A percentile compares a stretch with the other conserved stretches of the same genome.
phyloP scores from a whole-genome alignment of 2,113 vertebrate species.

The Silurus meridionalis region DNA sequence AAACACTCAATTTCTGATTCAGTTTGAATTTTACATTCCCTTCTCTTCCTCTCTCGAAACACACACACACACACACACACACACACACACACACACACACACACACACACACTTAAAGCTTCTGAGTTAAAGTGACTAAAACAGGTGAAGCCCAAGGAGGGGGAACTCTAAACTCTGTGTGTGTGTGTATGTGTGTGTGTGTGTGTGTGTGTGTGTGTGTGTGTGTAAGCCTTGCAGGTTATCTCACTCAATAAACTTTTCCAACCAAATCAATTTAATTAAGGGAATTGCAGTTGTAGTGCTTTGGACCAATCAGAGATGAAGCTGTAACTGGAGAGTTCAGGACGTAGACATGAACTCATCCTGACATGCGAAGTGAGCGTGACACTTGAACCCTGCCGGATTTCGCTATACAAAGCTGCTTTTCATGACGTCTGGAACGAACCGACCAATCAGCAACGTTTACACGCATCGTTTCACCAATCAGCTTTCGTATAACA shows the following conservation, averaged over 20 bases:
- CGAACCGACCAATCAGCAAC: conserved; percentile 22
- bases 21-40: too few species aligned
- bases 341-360: neutral
- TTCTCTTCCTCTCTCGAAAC: neutral
- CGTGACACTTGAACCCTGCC: neutral
- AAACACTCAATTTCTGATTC: neutral
- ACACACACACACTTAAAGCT: too few species aligned
- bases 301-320: too few species aligned
- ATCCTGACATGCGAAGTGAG: neutral
- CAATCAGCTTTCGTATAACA: conserved; percentile 32
- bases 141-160: too few species aligned
- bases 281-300: neutral
- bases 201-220: neutral
- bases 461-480: neutral
- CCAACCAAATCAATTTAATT: neutral
- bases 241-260: neutral
- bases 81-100: too few species aligned
- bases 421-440: neutral
- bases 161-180: too few species aligned
- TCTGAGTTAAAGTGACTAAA: too few species aligned
- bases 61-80: neutral
- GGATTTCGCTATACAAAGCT: neutral
- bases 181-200: neutral
- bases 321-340: too few species aligned
- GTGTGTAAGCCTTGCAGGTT: neutral